phyloP scores from a whole-genome alignment of 2,888 invertebrate species.

The Myopa testacea region DNA sequence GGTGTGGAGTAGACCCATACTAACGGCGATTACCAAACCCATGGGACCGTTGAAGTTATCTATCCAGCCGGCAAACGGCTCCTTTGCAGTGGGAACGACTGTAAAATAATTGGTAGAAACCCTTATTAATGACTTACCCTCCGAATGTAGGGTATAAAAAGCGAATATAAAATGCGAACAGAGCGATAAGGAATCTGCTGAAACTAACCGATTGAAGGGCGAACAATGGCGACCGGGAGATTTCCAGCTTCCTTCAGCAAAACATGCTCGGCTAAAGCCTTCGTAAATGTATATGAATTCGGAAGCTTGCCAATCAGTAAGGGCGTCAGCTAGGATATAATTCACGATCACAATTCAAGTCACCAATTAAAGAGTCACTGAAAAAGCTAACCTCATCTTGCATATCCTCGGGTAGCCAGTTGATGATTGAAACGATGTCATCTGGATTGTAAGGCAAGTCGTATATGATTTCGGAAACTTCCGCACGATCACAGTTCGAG shows the following conservation, averaged over 20 bases:
- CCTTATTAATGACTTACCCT: neutral
- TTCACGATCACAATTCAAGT: neutral
- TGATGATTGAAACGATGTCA: constrained; percentile 78
- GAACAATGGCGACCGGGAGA: constrained; percentile 91
- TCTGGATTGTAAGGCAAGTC: constrained; percentile 82
- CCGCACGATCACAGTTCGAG: constrained; percentile 92
- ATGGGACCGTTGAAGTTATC: constrained; percentile 97
- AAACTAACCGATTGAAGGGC: constrained; percentile 90
- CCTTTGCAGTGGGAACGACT: constrained; percentile 81
- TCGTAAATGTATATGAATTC: constrained; percentile 98
- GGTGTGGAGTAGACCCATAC: constrained; percentile 83
- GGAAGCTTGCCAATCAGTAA: constrained; percentile 82
- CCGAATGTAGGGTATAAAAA: no score
- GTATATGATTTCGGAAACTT: constrained; percentile 90
- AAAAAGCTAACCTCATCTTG: constrained; percentile 76
- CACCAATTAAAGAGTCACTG: neutral
- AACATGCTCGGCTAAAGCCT: constrained; percentile 94
- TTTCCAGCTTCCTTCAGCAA: constrained; percentile 83
- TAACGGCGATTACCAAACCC: constrained; percentile 83
- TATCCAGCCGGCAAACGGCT: constrained; percentile 93
- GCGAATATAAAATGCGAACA: no score
- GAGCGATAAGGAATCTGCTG: no score
- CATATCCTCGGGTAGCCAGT: constrained; percentile 85
- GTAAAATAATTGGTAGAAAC: constrained; percentile 30
- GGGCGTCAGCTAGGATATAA: constrained; percentile 63